These are phyloP conservation scores for Xiphophorus maculatus DNA, from an alignment of 2,113 vertebrate species.

Conservation along the genomic window DNA sequence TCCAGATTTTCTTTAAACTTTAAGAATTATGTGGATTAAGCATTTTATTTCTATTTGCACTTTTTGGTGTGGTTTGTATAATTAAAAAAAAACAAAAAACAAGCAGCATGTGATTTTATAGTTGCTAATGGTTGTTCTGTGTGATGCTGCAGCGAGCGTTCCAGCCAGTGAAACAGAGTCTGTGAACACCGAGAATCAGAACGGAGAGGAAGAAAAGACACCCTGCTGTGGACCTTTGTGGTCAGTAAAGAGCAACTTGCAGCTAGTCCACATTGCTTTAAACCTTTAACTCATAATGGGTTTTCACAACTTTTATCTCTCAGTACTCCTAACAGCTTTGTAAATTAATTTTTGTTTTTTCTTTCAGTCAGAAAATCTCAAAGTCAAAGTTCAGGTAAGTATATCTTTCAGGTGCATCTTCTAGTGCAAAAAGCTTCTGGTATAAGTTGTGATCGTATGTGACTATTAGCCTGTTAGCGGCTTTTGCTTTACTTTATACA, in stretches of 20 bases:
- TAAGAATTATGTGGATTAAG: neutral
- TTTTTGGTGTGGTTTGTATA: no score
- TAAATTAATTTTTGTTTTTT: constrained; percentile 49
- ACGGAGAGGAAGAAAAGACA: constrained; percentile 86
- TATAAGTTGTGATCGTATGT: constrained; percentile 15
- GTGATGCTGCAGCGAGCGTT: constrained; percentile 87
- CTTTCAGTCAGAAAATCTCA: constrained; percentile 95
- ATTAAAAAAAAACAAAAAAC: no score
- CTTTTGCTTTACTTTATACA: constrained; percentile 52
- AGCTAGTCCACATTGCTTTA: neutral
- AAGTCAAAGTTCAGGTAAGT: constrained; percentile 99
- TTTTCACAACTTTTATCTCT: neutral
- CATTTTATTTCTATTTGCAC: neutral
- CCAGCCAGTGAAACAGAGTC: constrained; percentile 96
- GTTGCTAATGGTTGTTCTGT: constrained; percentile 49
- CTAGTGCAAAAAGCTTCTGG: constrained; percentile 12
- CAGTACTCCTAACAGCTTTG: neutral
- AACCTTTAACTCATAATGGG: neutral
- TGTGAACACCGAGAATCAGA: constrained; percentile 93
- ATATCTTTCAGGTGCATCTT: constrained; percentile 42
- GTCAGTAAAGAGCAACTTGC: constrained; percentile 71
- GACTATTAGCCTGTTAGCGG: constrained; percentile 27
- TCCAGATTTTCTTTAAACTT: neutral
- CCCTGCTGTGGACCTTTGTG: constrained; percentile 90
- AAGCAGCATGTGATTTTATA: neutral